Evolutionary conservation across 2,113 vertebrate genomes (phyloP).

Genomic region (Ranitomeya imitator): DNA sequence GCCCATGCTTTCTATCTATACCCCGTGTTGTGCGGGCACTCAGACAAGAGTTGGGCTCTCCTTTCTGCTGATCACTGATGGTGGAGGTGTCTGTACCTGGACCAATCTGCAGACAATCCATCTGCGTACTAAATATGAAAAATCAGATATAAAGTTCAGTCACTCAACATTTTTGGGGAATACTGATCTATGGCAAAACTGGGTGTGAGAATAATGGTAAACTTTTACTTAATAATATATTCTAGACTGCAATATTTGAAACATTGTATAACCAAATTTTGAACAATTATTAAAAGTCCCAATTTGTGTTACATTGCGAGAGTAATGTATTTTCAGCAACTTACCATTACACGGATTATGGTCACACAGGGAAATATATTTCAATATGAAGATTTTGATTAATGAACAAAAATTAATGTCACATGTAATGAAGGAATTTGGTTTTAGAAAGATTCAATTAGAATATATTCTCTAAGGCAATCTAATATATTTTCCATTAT

Average conservation of each 20-base stretch:
- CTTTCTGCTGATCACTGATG: too few relatives aligned
- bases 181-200: not conserved
- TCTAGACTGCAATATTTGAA: not conserved
- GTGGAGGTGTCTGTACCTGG: too few relatives aligned
- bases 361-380: constrained; percentile 45
- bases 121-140: too few relatives aligned
- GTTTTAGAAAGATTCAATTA: constrained; percentile 32
- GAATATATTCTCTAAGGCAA: not conserved
- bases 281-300: constrained; percentile 60
- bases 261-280: constrained; percentile 54
- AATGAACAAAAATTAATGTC: constrained; percentile 42
- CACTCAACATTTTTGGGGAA: too few relatives aligned
- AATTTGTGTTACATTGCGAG: constrained; percentile 37
- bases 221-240: not conserved
- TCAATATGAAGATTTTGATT: constrained; percentile 39
- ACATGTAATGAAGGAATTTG: constrained; percentile 13
- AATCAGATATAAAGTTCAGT: too few relatives aligned
- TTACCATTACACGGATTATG: constrained; percentile 55
- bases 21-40: too few relatives aligned
- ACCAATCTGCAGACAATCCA: too few relatives aligned
- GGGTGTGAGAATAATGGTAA: not conserved
- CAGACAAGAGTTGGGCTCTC: too few relatives aligned
- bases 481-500: not conserved
- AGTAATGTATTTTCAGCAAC: constrained; percentile 39
- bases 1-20: too few relatives aligned